Base-by-base conservation (phyloP, 92 coral and sea anemone species). In the Siderastrea siderea region DNA sequence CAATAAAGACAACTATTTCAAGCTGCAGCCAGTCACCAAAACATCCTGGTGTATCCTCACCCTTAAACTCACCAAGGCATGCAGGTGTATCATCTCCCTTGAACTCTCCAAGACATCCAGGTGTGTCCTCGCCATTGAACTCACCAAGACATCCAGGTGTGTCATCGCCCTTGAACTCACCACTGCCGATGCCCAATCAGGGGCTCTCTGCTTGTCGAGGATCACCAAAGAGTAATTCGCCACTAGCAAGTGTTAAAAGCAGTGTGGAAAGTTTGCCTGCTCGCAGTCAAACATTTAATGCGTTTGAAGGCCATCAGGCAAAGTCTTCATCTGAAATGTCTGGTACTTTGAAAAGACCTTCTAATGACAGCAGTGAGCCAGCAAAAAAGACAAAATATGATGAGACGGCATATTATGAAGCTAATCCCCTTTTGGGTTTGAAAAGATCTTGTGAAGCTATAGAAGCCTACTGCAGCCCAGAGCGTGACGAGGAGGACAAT, bases 391-490 rank as follows among this genome's bases (percentile, higher is more conserved):
- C 92, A 47, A 94, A 94, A 50, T 92, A 75, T 68, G 95, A 92
- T 47, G 83, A 89, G 44, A 61, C 89, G 17, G 88, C 89, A 15
- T 95, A 93, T 63, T 94, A 91, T 80, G 96, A 91, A 71, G 75
- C 96, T 14, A 91, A 95, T 83, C 98, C 98, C 11, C 94, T 95
- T 2, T 78, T 95, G 71, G 98, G 98, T n/a, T 85, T 95, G 95
- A 95, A 95, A 69, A 90, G 98, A 26, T 95, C 98, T 3, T 95
- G 98, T 87, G 98, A 95, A 77, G 98, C 98, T 7, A 95, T 95
- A 57, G 98, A 95, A 68, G 98, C 94, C 0, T 91, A 89, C 49
- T 90, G 93, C 67, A 90, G 90, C 78, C 94, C 92, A 14, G 63
- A 76, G 54, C 16, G 83, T 19, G 61, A 74, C 70, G 66, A 69